A percentile compares a stretch with the other conserved stretches of the same genome.
Conservation (phyloP, 2,797 vertebrate species). For the Falco rusticolus region DNA sequence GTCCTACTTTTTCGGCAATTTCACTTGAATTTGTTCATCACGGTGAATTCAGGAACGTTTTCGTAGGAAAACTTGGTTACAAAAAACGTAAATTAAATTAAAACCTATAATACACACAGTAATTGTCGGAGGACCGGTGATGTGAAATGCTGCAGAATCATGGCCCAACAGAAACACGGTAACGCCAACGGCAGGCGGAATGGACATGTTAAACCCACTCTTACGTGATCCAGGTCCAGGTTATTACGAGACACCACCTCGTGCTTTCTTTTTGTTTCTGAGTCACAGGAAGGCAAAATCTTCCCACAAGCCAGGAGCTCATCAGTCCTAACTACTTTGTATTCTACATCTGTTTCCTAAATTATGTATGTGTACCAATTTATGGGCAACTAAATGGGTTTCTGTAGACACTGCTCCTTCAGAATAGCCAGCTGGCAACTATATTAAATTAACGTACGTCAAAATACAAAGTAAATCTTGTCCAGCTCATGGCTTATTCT, state of each 20-base stretch:
- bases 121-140: background rate
- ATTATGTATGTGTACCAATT: no score
- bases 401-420: background rate
- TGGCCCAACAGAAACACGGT: background rate
- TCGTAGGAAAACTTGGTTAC: background rate
- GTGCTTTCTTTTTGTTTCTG: background rate
- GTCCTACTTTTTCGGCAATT: background rate
- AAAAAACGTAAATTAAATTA: background rate
- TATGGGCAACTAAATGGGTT: background rate
- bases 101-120: background rate
- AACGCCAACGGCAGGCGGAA: background rate
- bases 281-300: background rate
- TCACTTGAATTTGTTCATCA: background rate
- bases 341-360: background rate
- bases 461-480: background rate
- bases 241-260: background rate
- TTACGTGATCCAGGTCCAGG: background rate
- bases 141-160: background rate
- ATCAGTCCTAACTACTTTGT: background rate
- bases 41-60: background rate
- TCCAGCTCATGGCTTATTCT: fast-evolving
- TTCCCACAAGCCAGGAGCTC: background rate
- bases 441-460: background rate
- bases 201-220: background rate
- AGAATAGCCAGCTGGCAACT: background rate